Evolutionary conservation across 1,140 invertebrate genomes (phyloP).

Genomic region (Olivierus martensii): DNA sequence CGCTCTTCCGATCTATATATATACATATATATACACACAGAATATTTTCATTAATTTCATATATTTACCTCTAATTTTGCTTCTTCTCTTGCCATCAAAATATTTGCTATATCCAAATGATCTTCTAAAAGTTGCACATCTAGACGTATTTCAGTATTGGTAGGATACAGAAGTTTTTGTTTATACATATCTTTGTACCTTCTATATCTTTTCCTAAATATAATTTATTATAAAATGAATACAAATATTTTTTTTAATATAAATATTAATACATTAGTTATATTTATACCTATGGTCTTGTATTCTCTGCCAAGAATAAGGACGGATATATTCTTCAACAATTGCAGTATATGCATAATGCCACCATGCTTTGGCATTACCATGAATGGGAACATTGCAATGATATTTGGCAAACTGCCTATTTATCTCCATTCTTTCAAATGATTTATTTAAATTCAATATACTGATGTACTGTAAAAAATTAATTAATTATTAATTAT

Average conservation of each 20-base stretch:
- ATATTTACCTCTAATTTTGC: slow-evolving; percentile 49
- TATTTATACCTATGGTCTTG: slow-evolving; percentile 42
- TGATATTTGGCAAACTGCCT: slow-evolving; percentile 42
- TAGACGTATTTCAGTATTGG: slow-evolving; percentile 53
- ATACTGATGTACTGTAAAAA: slow-evolving; percentile 46
- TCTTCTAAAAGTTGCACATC: slow-evolving; percentile 62
- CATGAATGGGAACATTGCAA: slow-evolving; percentile 30
- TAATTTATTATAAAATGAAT: neutral
- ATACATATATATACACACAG: too few relatives aligned
- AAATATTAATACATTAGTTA: neutral
- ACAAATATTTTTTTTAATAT: too few relatives aligned
- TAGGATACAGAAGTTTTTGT: slow-evolving; percentile 50
- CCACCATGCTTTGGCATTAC: slow-evolving; percentile 50
- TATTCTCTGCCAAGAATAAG: slow-evolving; percentile 57
- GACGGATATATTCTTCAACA: slow-evolving; percentile 50
- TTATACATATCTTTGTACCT: slow-evolving; percentile 57
- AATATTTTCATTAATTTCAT: slow-evolving; percentile 2
- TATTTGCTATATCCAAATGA: slow-evolving; percentile 51
- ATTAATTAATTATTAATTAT: slow-evolving; percentile 7
- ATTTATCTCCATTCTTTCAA: slow-evolving; percentile 50
- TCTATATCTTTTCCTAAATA: slow-evolving; percentile 46
- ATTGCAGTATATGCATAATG: slow-evolving; percentile 56
- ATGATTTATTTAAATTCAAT: slow-evolving; percentile 46
- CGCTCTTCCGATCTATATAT: too few relatives aligned
- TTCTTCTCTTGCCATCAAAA: slow-evolving; percentile 61